Base-by-base conservation (phyloP, 64 coral and sea anemone genomes). In the Acropora yongei region DNA sequence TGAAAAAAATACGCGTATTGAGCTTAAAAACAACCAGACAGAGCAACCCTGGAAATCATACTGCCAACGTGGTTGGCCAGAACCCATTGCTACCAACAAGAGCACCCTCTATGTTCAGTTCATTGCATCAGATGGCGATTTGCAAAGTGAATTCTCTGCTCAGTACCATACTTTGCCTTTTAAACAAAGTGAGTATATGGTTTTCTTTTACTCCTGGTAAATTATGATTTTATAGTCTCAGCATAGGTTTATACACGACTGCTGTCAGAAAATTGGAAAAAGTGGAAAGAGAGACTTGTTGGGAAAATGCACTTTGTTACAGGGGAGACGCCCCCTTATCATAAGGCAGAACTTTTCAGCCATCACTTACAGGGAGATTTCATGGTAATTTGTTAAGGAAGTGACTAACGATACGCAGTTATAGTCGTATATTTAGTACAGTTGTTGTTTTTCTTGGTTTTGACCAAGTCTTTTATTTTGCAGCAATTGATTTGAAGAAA, bases 111-210 rank as follows among this genome's bases (percentile, higher is more conserved):
- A 48, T 45, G 43, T 85, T 13, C 19, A 85, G 4, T 49, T 85
- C 5, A 69, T 16, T n/a, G 14, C 30, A n/a, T 8, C 61, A 46
- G 1, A 47, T 11, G 44, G 5, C 9, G 63, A 85, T 30, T 39
- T 16, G 11, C 8, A 48, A 13, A 85, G 82, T 48, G 16, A 44
- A 57, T 85, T 85, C 44, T 47, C 65, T n/a, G 82, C 82, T 48
- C 16, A 49, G 10, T 85, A 85, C n/a, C 45, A 18, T 10, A 71
- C 82, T 10, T 47, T 67, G 47, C 82, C 82, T 71, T 85, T 71
- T 72, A 44, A 85, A 71, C 8, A 19, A 9, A 71, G 82, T 85
- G 45, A 78, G 75, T 78, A 47, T 18, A 18, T 4, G 16, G 16
- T 0, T 13, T 40, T 40, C 71, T 74, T 39, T 7, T 30, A 2